These are phyloP conservation scores for Pygocentrus nattereri DNA, from an alignment of 2,797 vertebrate species.

Conservation along the genomic window DNA sequence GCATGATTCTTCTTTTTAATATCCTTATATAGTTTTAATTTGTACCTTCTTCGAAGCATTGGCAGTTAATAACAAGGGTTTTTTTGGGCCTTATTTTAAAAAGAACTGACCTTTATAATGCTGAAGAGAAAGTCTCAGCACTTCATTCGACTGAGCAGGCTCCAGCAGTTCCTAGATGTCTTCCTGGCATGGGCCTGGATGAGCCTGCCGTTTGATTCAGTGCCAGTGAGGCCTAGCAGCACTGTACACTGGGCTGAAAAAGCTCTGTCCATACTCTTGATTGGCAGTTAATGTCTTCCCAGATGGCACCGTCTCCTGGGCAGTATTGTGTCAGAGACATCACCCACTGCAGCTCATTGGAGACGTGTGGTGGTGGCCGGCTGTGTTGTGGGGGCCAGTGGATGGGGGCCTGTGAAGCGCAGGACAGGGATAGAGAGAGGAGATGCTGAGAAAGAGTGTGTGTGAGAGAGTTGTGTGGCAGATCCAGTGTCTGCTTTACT, in stretches of 20 bases:
- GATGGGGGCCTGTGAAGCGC: neutral
- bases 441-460: conserved; percentile 34
- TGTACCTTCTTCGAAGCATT: neutral
- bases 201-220: conserved; percentile 31
- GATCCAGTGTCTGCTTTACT: conserved; percentile 56
- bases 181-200: conserved; percentile 27
- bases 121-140: neutral
- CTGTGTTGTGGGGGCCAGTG: conserved; percentile 51
- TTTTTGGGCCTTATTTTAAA: neutral
- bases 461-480: conserved; percentile 31
- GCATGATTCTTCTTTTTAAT: neutral
- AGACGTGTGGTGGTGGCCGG: conserved; percentile 55
- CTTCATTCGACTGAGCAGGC: neutral
- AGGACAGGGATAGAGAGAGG: conserved; percentile 12
- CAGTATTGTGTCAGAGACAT: conserved; percentile 57
- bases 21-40: neutral
- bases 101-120: neutral
- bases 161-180: conserved; percentile 17
- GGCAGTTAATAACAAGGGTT: neutral
- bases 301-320: conserved; percentile 48
- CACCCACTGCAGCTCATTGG: conserved; percentile 56
- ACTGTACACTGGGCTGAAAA: conserved; percentile 30
- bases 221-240: conserved; percentile 34
- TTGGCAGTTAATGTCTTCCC: conserved; percentile 63
- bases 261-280: conserved; percentile 43